These are phyloP conservation scores for Callipepla squamata DNA, from an alignment of 2,113 vertebrate genomes.

Conservation along the genomic window DNA sequence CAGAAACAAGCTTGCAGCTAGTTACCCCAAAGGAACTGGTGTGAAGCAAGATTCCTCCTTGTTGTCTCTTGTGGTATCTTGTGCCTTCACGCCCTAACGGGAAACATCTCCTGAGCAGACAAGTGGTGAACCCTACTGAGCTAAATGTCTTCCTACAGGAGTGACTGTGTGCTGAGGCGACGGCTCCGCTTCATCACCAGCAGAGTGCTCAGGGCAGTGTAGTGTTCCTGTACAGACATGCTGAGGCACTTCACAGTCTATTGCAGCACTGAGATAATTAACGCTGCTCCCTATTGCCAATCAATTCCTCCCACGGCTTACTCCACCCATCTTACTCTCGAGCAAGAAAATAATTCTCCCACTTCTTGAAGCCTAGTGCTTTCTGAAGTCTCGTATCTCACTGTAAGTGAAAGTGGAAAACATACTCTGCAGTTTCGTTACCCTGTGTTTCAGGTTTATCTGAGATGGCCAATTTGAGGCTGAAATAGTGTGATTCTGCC, in stretches of 20 bases:
- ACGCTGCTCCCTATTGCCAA: not conserved
- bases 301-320: slow-evolving; percentile 33
- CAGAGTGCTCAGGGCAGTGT: not conserved
- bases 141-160: not conserved
- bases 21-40: not conserved
- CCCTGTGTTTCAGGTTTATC: not conserved
- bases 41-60: not conserved
- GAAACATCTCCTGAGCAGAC: not conserved
- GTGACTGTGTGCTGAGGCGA: not conserved
- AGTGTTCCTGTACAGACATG: slow-evolving; percentile 21
- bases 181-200: rapidly evolving
- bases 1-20: not conserved
- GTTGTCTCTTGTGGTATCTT: not conserved
- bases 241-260: slow-evolving; percentile 21
- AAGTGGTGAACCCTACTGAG: not conserved
- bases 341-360: slow-evolving; percentile 16
- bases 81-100: slow-evolving; percentile 18
- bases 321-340: slow-evolving; percentile 23
- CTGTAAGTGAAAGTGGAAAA: not conserved
- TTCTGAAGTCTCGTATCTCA: not conserved
- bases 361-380: not conserved
- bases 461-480: not conserved
- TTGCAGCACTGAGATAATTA: slow-evolving; percentile 27
- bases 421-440: not conserved
- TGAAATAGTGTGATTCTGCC: not conserved